Evolutionary conservation across 2,888 invertebrate genomes (phyloP).

Genomic region (Vesta saturnalis): DNA sequence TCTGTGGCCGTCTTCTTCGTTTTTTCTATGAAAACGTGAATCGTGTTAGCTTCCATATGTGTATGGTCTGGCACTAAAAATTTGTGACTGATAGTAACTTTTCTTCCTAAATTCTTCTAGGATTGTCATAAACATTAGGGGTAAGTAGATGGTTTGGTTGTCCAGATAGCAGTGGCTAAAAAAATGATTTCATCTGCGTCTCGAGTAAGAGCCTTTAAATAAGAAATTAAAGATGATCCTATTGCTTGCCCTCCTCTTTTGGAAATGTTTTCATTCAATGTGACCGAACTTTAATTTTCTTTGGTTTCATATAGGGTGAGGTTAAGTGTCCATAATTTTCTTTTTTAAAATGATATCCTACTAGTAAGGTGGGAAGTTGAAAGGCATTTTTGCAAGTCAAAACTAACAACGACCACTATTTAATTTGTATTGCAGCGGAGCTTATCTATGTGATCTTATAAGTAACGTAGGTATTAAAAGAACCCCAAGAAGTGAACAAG

Average conservation of each 20-base stretch:
- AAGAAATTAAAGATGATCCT: neutral
- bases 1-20: neutral
- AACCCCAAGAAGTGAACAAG: too few relatives aligned
- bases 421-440: neutral
- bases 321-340: neutral
- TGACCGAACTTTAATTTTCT: neutral
- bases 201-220: neutral
- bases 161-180: neutral
- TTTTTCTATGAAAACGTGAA: neutral
- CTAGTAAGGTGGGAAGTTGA: neutral
- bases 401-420: neutral
- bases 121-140: neutral
- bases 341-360: neutral
- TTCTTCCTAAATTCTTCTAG: neutral
- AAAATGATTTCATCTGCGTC: neutral
- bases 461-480: too few relatives aligned
- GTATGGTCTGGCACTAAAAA: neutral
- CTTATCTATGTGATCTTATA: neutral
- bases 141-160: neutral
- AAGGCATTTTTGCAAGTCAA: neutral
- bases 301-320: neutral
- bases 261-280: neutral
- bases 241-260: neutral
- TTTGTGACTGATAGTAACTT: neutral
- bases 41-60: neutral